Evolutionary conservation across 2,113 vertebrate species (phyloP), one percentile per base, ranked within the genome.

Genomic region (Climacteris rufus): DNA sequence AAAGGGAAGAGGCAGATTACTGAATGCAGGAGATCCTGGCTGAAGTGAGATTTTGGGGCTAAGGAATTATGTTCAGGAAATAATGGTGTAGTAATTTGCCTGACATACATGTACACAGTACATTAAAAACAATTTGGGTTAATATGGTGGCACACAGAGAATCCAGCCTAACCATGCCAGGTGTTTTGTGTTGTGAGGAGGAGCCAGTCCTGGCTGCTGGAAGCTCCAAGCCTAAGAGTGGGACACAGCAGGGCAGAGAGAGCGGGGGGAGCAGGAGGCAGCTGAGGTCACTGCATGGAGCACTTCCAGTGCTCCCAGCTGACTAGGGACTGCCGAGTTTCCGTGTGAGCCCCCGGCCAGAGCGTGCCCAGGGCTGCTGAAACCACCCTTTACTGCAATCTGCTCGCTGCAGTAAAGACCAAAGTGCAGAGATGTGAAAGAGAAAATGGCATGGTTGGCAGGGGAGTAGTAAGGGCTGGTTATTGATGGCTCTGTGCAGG

Each of bases 281-380:
- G 50, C 44, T 0, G 0, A n/a, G 47, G 30, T 19, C 1, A 2
- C 39, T 15, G 44, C 24, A 0, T 0, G 1, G 44, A 42, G 49
- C 5, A 1, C 40, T n/a, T 57, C 23, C 6, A 27, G 60, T n/a
- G 42, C n/a, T 59, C 5, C 57, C 0, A 1, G 2, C 24, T 21
- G 39, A 33, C 28, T 47, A n/a, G 78, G 39, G 53, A 4, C 31
- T 31, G 42, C 88, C 14, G 39, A 11, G 20, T 28, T 44, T 7
- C 11, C n/a, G 39, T 4, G 33, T 7, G 18, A 52, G 52, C 15
- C 40, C 52, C 56, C 0, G 0, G 54, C 11, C 20, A 3, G 11
- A 4, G 75, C 4, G 18, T 49, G 27, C 0, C 0, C 21, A 10
- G 33, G 50, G 31, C 1, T 35, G 13, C 35, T 61, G 60, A 16